phyloP scores from a whole-genome alignment of 2,113 vertebrate species.

The Gracilinanus agilis region DNA sequence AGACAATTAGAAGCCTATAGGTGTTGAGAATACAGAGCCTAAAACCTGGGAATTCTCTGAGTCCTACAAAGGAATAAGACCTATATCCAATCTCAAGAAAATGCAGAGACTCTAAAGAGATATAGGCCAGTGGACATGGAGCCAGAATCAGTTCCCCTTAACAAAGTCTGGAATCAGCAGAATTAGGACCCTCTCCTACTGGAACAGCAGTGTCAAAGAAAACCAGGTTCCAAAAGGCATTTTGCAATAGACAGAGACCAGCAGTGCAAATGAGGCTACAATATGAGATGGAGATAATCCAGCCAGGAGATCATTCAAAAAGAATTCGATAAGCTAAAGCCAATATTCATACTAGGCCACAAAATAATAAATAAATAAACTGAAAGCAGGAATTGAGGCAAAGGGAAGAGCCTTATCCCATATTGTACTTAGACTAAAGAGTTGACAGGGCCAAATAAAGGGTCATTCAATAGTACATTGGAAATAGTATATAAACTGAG shows the following conservation, averaged over 20 bases:
- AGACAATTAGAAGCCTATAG: background rate
- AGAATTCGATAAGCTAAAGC: background rate
- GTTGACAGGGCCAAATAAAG: no score
- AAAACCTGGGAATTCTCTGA: background rate
- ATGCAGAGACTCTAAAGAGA: background rate
- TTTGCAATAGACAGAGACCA: background rate
- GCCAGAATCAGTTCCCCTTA: background rate
- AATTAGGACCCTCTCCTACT: background rate
- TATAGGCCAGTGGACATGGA: background rate
- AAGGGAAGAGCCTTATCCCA: background rate
- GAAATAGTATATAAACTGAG: no score
- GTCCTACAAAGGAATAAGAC: background rate
- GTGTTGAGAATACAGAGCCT: background rate
- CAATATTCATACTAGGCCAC: background rate
- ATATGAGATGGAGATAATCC: background rate
- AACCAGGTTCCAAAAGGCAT: background rate
- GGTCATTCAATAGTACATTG: no score
- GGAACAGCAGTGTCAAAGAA: background rate
- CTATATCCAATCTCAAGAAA: background rate
- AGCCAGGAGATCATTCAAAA: background rate
- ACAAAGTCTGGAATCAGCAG: background rate
- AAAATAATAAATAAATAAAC: background rate
- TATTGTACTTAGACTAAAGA: background rate
- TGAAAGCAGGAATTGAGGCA: background rate
- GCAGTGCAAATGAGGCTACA: background rate